Evolutionary conservation across 2,888 invertebrate species (phyloP).

Genomic region (Euproctis similis): DNA sequence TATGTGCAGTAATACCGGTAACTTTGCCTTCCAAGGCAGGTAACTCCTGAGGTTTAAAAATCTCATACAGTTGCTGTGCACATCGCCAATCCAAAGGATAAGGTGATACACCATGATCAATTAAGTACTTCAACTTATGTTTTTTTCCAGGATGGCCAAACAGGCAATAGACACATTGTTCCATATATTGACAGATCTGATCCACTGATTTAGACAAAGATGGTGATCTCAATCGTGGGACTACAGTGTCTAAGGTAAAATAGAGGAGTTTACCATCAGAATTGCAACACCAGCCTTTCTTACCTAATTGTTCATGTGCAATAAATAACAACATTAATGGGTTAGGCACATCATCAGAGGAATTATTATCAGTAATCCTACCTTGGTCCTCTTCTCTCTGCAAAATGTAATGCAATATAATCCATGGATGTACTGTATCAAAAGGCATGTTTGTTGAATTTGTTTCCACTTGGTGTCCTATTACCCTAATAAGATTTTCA

Average conservation of each 20-base stretch:
- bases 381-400: constrained; percentile 83
- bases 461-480: constrained; percentile 88
- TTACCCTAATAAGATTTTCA: constrained; percentile 83
- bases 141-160: constrained; percentile 88
- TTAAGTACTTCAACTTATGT: constrained; percentile 74
- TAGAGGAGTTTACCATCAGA: constrained; percentile 86
- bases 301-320: constrained; percentile 89
- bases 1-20: constrained; percentile 87
- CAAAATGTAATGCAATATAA: constrained; percentile 86
- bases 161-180: constrained; percentile 89
- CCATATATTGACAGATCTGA: constrained; percentile 85
- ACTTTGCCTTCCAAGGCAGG: constrained; percentile 88
- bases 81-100: constrained; percentile 83
- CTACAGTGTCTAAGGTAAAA: constrained; percentile 84
- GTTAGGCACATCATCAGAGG: constrained; percentile 78
- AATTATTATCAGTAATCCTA: constrained; percentile 65
- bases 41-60: constrained; percentile 84
- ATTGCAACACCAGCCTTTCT: constrained; percentile 84
- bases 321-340: constrained; percentile 86
- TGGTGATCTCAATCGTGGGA: constrained; percentile 81
- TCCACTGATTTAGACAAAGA: constrained; percentile 78
- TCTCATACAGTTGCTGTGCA: constrained; percentile 85
- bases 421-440: constrained; percentile 86
- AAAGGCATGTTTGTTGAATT: constrained; percentile 79
- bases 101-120: constrained; percentile 85